Evolutionary conservation across 2,797 vertebrate species (phyloP), one percentile per base, ranked within the genome.

Genomic region (Sciurus vulgaris): DNA sequence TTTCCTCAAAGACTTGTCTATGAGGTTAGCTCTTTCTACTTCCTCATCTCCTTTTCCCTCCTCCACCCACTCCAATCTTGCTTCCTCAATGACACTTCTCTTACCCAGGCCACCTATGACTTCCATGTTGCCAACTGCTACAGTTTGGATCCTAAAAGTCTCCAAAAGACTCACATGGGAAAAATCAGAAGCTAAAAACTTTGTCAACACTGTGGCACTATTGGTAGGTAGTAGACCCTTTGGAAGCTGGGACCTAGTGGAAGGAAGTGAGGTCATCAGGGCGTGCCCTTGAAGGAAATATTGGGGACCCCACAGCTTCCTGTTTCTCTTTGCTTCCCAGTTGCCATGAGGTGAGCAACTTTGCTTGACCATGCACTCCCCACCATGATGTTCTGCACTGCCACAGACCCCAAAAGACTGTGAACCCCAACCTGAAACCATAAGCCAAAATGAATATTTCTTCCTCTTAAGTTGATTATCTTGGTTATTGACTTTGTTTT

Each of bases 1-100:
- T 93, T 84, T 96, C 85, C 81, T 81, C 65, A 76, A 83, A 87
- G 51, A 61, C 47, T 92, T 78, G 15, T 92, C 81, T 95, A 2
- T 74, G 41, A 69, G 26, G 22, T 38, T 93, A 84, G 63, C 63
- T 67, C 4, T 77, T 86, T 90, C 83, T n/a, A 77, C 79, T 95
- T 97, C 95, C 82, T 90, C 86, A 73, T 84, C 47, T 87, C n/a
- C 72, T 13, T 17, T 67, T 82, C 20, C 91, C 76, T 93, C 67
- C 28, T 67, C 76, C 20, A 38, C 44, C 51, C 74, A 82, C 61
- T 78, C 44, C 22, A 41, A 4, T 86, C 11, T 86, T 67, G 38
- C 74, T 96, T 91, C 86, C 83, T 86, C 70, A 65, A 47, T 49
- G 84, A 89, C 86, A 61, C 41, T 44, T 12, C 26, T 89, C 33